These are phyloP conservation scores for Taxidea taxus DNA, from an alignment of 2,113 vertebrate genomes.

Conservation along the genomic window DNA sequence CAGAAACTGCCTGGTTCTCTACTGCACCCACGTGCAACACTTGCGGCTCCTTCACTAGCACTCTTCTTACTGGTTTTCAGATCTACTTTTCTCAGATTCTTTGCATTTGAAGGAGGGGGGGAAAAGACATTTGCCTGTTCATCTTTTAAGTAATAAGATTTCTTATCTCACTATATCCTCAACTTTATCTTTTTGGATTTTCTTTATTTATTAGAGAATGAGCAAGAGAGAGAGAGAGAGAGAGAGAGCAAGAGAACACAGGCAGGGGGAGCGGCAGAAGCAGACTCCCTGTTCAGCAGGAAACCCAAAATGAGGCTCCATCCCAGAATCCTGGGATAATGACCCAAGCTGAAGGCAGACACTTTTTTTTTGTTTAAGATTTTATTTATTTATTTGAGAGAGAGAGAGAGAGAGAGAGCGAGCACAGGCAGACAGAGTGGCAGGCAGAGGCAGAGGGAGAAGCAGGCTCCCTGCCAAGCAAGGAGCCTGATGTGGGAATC, in stretches of 20 bases:
- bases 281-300: not conserved
- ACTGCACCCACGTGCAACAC: not conserved
- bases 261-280: not conserved
- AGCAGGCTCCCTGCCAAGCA: too few relatives aligned
- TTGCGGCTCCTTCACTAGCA: not conserved
- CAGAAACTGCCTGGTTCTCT: not conserved
- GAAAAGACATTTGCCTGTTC: not conserved
- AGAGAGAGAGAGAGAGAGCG: too few relatives aligned
- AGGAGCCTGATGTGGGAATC: too few relatives aligned
- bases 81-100: conserved; percentile 24
- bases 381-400: too few relatives aligned
- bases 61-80: not conserved
- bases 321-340: not conserved
- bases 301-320: not conserved
- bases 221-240: not conserved
- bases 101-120: not conserved
- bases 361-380: too few relatives aligned
- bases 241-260: not conserved
- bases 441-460: too few relatives aligned
- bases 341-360: not conserved
- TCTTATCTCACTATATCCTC: not conserved
- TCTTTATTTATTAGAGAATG: not conserved
- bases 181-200: too few relatives aligned
- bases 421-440: too few relatives aligned
- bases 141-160: conserved; percentile 43